Evolutionary conservation across 1,140 invertebrate genomes (phyloP), one percentile per base, ranked within the genome.

Genomic region (Microplitis mediator): DNA sequence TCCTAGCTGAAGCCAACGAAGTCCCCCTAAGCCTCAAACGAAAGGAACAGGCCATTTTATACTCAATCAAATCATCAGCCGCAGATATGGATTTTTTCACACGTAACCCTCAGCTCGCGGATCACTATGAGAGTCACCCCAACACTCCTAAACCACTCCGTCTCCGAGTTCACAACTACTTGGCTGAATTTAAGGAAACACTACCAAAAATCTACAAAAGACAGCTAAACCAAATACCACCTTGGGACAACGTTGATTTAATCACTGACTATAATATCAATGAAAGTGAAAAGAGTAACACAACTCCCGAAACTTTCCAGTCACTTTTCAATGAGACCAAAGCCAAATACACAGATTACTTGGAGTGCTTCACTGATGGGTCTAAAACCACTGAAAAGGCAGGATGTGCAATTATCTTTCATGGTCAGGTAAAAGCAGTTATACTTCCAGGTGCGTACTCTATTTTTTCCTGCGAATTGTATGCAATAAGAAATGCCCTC

Each of bases 1-100:
- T 73, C 23, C 13, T 73, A 9, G 61, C 69, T 16, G 75, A 73
- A 69, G 39, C 71, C 13, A 64, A 58, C n/a, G 58, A 67, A 67
- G 23, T 61, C n/a, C 45, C 69, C 2, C 60, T 70, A 13, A 11
- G 14, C 6, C 45, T 64, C n/a, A 51, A 66, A 65, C 62, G 72
- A 34, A 35, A 45, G 63, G 56, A 36, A 5, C 5, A 64, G 8
- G 34, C 8, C 9, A 11, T 58, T 0, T 64, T 64, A 39, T 69
- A 50, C 13, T 45, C 66, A 11, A 3, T 63, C 6, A 73, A 69
- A 56, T 36, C 36, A 34, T 39, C 5, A 36, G 35, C 35, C 3
- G 35, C 3, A 6, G 6, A 36, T 36, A 3, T 6, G 3, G 6
- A 36, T 36, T 6, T 36, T 36, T 4, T 36, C 35, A 36, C 35